Percentiles rank a stretch among this genome's conserved stretches.
Evolutionary conservation across 2,113 vertebrate genomes (phyloP).

Genomic region (Nerophis lumbriciformis): DNA sequence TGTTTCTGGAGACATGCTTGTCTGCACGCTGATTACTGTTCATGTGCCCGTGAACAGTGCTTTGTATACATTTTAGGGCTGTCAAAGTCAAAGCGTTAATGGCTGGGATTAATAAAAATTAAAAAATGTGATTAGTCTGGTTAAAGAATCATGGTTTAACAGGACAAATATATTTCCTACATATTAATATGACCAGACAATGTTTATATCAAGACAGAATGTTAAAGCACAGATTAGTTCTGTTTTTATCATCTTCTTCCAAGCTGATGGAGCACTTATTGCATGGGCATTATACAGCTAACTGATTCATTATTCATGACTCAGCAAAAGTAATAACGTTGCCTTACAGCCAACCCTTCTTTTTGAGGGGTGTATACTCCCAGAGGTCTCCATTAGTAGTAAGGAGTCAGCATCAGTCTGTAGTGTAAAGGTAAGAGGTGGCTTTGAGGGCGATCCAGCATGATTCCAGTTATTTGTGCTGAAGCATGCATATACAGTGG

Average conservation of each 20-base stretch:
- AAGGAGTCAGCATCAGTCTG: conserved; percentile 28
- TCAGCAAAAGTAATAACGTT: conserved; percentile 56
- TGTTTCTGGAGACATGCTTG: too few species aligned
- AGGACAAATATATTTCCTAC: too few species aligned
- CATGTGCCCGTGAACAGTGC: too few species aligned
- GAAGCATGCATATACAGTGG: too few species aligned
- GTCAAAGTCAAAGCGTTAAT: too few species aligned
- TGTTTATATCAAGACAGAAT: neutral
- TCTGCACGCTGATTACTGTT: too few species aligned
- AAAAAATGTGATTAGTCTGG: too few species aligned
- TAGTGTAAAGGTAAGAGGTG: conserved; percentile 21
- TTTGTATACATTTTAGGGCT: too few species aligned
- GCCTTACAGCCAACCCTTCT: conserved; percentile 25
- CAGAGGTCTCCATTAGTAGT: conserved; percentile 36
- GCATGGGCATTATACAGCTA: conserved; percentile 44
- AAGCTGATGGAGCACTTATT: conserved; percentile 30
- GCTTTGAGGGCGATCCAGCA: neutral
- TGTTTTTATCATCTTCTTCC: conserved; percentile 18
- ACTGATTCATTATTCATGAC: conserved; percentile 59
- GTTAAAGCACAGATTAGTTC: neutral
- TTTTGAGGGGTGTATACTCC: conserved; percentile 31
- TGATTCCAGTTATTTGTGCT: conserved; percentile 1
- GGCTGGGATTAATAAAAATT: too few species aligned
- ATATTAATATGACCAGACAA: neutral
- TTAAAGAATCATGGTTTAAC: too few species aligned